Percentiles rank a stretch among this genome's conserved stretches.
Conservation (phyloP, 2,113 vertebrate species). For the Pseudorectes ferrugineus region DNA sequence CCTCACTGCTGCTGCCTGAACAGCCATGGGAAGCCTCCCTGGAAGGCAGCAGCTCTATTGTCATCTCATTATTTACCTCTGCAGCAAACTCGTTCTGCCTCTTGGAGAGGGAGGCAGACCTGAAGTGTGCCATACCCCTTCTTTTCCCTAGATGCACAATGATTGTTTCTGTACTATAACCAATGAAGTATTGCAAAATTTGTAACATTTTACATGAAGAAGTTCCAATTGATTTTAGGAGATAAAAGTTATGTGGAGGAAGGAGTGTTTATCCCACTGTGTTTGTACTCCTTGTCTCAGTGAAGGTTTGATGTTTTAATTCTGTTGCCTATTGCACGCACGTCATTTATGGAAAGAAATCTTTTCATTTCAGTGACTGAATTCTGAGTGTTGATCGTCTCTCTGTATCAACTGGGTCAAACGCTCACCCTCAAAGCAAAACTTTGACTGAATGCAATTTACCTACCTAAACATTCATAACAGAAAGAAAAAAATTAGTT, state of each 20-base stretch:
- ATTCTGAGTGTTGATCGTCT: background rate
- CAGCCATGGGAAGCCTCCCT: background rate
- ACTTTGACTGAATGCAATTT: background rate
- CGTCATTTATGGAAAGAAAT: fast-evolving
- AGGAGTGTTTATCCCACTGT: background rate
- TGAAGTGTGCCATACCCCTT: background rate
- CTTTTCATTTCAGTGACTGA: background rate
- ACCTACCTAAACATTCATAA: background rate
- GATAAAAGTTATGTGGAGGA: background rate
- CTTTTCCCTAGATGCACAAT: background rate
- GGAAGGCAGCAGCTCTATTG: background rate
- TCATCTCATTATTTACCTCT: background rate
- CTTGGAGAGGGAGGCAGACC: background rate
- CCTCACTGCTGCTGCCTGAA: background rate
- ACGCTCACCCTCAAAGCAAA: background rate
- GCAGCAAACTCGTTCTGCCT: background rate
- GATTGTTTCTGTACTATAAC: background rate
- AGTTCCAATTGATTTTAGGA: background rate
- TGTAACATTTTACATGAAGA: background rate
- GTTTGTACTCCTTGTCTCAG: background rate
- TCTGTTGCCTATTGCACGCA: background rate
- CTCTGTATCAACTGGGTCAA: background rate
- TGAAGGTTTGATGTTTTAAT: background rate
- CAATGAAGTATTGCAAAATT: background rate
- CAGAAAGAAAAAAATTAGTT: background rate